Evolutionary conservation across 53 echinoderm and acorn worm species (phyloP).

Genomic region (Arbacia lixula): DNA sequence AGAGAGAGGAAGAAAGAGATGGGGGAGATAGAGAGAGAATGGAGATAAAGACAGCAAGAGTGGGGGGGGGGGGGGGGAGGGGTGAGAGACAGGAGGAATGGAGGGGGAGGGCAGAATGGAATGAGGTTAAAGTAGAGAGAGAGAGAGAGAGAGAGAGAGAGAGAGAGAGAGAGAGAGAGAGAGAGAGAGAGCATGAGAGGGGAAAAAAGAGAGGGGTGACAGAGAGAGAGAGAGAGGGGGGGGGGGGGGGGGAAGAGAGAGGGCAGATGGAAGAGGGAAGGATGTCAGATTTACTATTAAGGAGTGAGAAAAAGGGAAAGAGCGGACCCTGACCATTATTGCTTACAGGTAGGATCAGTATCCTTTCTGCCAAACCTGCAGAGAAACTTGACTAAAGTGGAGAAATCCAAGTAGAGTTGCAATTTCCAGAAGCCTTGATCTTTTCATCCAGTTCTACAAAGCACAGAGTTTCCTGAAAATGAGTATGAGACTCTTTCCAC

Average conservation of each 20-base stretch:
- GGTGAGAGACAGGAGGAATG: neutral
- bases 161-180: neutral
- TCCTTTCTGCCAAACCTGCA: too few species aligned
- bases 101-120: neutral
- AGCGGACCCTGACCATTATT: too few species aligned
- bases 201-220: neutral
- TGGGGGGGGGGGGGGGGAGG: neutral
- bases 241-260: neutral
- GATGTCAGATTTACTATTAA: neutral
- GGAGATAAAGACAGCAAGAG: too few species aligned
- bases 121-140: neutral
- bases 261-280: neutral
- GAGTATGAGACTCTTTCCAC: too few species aligned
- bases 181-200: neutral
- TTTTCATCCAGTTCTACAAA: too few species aligned
- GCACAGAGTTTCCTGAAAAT: too few species aligned
- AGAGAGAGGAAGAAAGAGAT: neutral
- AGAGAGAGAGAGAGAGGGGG: neutral
- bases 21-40: neutral
- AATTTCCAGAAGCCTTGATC: too few species aligned
- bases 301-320: too few species aligned
- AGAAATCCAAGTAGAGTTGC: too few species aligned
- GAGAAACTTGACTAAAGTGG: too few species aligned
- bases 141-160: neutral
- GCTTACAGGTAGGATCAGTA: too few species aligned